phyloP scores from a whole-genome alignment of 23 tunicate genomes.

The Trididemnum nubilum region DNA sequence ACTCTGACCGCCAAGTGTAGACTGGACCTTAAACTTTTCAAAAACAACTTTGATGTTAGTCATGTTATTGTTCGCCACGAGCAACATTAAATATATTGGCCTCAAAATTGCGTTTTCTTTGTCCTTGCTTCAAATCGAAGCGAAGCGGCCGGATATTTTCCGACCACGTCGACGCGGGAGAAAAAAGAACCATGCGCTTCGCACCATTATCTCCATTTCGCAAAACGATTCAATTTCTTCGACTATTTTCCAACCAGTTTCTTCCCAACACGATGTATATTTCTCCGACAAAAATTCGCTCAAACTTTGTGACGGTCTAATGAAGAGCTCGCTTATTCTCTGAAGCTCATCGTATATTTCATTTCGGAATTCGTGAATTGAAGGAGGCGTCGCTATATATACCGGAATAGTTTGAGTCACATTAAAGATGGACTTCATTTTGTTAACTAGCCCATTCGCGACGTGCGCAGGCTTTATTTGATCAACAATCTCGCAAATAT shows the following conservation, averaged over 20 bases:
- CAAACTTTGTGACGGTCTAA: neutral
- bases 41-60: no score
- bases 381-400: constrained; percentile 16
- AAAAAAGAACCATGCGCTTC: neutral
- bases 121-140: neutral
- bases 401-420: neutral
- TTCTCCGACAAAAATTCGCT: neutral
- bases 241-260: neutral
- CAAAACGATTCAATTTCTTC: neutral
- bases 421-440: neutral
- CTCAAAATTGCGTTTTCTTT: neutral
- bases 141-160: neutral
- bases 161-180: neutral
- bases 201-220: constrained; percentile 8
- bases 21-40: no score
- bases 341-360: neutral
- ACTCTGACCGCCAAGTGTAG: no score
- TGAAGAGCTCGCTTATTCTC: neutral
- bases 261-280: neutral
- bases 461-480: neutral
- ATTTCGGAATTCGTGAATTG: neutral
- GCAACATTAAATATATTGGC: neutral
- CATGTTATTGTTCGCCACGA: no score
- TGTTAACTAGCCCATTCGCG: neutral
- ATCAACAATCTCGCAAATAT: neutral